Conservation (phyloP, 1,140 invertebrate species). For the Bicyclus anynana region DNA sequence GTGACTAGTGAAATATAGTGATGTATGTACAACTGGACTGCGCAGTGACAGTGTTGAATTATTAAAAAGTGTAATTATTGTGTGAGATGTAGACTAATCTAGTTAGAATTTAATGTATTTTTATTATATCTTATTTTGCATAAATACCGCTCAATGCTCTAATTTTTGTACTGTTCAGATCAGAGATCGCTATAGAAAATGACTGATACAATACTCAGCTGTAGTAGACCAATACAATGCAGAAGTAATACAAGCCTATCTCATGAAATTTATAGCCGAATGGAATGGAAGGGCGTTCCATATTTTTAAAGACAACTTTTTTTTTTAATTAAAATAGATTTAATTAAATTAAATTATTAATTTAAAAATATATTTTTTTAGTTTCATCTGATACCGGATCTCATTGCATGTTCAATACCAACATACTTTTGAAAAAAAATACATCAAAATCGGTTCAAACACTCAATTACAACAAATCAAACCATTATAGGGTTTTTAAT, state of each 20-base stretch:
- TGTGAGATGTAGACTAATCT: constrained; percentile 47
- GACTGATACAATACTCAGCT: constrained; percentile 6
- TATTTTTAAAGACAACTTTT: neutral
- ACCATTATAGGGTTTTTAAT: neutral
- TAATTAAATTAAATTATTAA: too few relatives aligned
- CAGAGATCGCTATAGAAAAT: constrained; percentile 5
- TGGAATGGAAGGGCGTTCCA: neutral
- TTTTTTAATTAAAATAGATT: too few relatives aligned
- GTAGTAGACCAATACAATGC: constrained; percentile 1
- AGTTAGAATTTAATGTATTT: constrained; percentile 46
- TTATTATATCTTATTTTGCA: constrained; percentile 38
- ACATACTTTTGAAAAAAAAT: too few relatives aligned
- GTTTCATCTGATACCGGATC: neutral
- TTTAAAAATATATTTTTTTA: too few relatives aligned
- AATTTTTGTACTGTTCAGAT: constrained; percentile 3
- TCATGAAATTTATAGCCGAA: neutral
- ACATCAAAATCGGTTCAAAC: too few relatives aligned
- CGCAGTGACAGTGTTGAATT: constrained; percentile 36
- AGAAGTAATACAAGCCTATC: neutral
- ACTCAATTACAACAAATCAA: too few relatives aligned
- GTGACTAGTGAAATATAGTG: constrained; percentile 34
- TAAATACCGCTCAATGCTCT: constrained; percentile 35
- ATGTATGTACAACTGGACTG: constrained; percentile 25
- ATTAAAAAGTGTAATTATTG: constrained; percentile 39
- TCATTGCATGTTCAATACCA: neutral